Evolutionary conservation across 2,113 vertebrate genomes (phyloP), one percentile per base, ranked within the genome.

Genomic region (Oenanthe oenanthe): DNA sequence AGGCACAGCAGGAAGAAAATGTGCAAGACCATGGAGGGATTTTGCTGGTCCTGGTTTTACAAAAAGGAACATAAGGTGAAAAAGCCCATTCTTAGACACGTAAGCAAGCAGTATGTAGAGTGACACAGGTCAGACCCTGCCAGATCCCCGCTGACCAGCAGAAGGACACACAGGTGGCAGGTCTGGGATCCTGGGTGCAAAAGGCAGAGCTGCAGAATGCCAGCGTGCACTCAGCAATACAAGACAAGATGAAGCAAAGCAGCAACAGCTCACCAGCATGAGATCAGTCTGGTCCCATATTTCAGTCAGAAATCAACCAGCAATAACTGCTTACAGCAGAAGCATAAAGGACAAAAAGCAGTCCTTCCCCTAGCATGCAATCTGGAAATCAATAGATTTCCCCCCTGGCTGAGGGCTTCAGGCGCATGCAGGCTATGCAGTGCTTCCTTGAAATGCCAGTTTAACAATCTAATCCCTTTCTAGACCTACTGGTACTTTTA

Each of bases 151-250:
- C 6, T 42, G 26, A 13, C 24, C 19, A 40, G 85, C 32, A 70
- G 47, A 58, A 54, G 24, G 61, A 91, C 20, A 17, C 34, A 15
- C 6, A n/a, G 26, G 17, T 29, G 15, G 12, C 1, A 7, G 29
- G 16, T 47, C 56, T 0, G 0, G 38, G 67, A 56, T 63, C 38
- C 48, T 50, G 0, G 0, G 24, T 47, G 34, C 38, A 66, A 34
- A 73, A 81, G 29, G 61, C 57, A 85, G 65, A 78, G 57, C n/a
- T 71, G 38, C 70, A 47, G 50, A 60, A 16, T 8, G 12, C 25
- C 13, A 84, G 34, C 2, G 0, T n/a, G 25, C 38, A 14, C 7
- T 36, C 38, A 48, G 42, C 26, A 58, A 31, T 3, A 26, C 21
- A 45, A 47, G 17, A 32, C 13, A 31, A 50, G 36, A 51, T 14